Evolutionary conservation across 2,113 vertebrate species (phyloP).

Genomic region (Osmerus eperlanus): DNA sequence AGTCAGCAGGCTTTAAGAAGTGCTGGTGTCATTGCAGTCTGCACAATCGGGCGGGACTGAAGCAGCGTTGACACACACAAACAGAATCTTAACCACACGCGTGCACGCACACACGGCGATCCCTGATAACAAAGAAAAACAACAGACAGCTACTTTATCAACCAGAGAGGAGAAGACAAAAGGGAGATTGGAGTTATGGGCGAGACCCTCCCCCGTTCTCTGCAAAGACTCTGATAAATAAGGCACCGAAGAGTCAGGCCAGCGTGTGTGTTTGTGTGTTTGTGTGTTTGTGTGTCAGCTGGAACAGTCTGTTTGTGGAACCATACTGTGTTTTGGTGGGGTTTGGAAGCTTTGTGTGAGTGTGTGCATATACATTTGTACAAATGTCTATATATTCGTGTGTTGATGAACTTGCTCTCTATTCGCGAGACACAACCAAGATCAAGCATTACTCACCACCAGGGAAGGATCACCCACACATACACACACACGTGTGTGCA

Average conservation of each 20-base stretch:
- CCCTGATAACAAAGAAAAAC: constrained; percentile 38
- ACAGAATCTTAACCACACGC: neutral
- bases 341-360: neutral
- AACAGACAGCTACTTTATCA: constrained; percentile 40
- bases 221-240: constrained; percentile 40
- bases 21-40: neutral
- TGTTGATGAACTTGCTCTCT: neutral
- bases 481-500: neutral
- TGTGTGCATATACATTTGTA: neutral
- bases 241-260: constrained; percentile 22
- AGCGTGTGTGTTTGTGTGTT: neutral
- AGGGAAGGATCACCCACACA: neutral
- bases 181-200: constrained; percentile 46
- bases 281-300: neutral
- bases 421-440: constrained; percentile 11
- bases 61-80: neutral
- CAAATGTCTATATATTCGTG: neutral
- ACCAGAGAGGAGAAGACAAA: constrained; percentile 33
- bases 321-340: no score
- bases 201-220: constrained; percentile 30
- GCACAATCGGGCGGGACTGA: neutral
- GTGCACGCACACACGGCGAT: constrained; percentile 10
- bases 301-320: no score
- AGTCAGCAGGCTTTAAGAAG: constrained; percentile 1
- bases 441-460: constrained; percentile 21